These are phyloP conservation scores for Archaeoteleia sp. DNA, from an alignment of 2,888 invertebrate species.

Conservation along the genomic window DNA sequence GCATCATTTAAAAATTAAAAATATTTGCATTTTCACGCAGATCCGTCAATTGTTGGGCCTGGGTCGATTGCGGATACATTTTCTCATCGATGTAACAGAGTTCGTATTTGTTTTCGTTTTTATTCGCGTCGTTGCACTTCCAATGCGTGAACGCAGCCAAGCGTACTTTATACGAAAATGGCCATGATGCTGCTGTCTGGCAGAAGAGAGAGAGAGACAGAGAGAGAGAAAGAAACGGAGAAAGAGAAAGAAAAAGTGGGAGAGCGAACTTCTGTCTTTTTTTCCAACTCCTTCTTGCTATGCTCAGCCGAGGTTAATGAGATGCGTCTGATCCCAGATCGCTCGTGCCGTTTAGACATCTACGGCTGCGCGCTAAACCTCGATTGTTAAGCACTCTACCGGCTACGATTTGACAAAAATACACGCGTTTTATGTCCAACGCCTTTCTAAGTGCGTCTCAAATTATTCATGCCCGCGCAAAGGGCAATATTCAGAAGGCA, in stretches of 20 bases:
- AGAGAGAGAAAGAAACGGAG: too few relatives aligned
- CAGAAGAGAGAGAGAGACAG: conserved; percentile 18
- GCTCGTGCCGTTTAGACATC: conserved; percentile 21
- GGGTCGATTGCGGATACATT: too few relatives aligned
- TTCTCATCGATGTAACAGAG: too few relatives aligned
- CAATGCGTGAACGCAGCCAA: neutral
- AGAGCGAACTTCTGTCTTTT: conserved; percentile 18
- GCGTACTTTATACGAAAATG: conserved; percentile 8
- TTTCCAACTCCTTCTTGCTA: conserved; percentile 10
- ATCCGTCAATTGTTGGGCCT: too few relatives aligned
- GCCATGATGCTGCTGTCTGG: conserved; percentile 10
- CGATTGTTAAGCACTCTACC: conserved; percentile 18
- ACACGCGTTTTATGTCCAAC: too few relatives aligned
- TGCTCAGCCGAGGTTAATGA: conserved; percentile 36
- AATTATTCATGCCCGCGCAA: too few relatives aligned
- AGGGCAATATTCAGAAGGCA: too few relatives aligned
- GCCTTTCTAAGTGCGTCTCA: too few relatives aligned
- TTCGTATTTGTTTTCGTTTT: neutral
- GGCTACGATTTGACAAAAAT: too few relatives aligned
- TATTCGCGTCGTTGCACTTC: neutral
- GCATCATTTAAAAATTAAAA: too few relatives aligned
- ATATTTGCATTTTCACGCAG: too few relatives aligned
- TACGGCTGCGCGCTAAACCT: conserved; percentile 24
- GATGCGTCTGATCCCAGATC: conserved; percentile 38
- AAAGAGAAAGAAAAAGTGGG: too few relatives aligned